Conservation (phyloP, 2,888 invertebrate species). For the Synergus umbraculus region DNA sequence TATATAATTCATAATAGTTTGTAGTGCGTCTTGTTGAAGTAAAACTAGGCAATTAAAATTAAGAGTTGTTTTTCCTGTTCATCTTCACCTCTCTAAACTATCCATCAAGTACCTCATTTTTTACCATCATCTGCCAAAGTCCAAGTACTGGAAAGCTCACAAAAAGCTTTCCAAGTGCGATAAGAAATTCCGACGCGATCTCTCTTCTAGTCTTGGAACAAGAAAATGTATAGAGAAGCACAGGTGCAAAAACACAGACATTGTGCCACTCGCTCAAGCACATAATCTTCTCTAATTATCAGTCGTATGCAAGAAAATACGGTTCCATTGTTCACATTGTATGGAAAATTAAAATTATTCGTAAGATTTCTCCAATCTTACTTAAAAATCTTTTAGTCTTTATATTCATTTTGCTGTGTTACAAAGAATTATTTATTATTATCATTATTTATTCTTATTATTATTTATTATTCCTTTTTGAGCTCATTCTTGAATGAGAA, state of each 20-base stretch:
- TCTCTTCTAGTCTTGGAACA: slow-evolving; percentile 18
- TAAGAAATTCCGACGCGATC: slow-evolving; percentile 8
- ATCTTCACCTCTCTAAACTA: slow-evolving; percentile 5
- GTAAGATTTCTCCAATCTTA: neutral
- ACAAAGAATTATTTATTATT: too few species aligned
- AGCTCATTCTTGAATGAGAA: neutral
- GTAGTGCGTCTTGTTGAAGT: neutral
- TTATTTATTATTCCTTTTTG: neutral
- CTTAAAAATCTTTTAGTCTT: neutral
- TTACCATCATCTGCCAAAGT: slow-evolving; percentile 24
- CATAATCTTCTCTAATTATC: neutral
- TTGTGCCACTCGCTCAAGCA: neutral
- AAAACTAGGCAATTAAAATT: neutral
- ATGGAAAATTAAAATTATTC: neutral
- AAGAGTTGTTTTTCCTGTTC: neutral
- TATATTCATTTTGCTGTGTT: neutral
- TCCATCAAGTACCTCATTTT: slow-evolving; percentile 26
- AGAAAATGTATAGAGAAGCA: neutral
- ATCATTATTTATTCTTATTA: too few species aligned
- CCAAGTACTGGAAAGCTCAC: slow-evolving; percentile 19
- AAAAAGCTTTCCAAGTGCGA: slow-evolving; percentile 21
- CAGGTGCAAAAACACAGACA: neutral
- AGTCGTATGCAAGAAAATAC: neutral
- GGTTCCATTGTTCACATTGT: neutral
- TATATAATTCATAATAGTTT: too few species aligned